Conservation (phyloP, 2,888 invertebrate genomes). For the Tenthredo livida region DNA sequence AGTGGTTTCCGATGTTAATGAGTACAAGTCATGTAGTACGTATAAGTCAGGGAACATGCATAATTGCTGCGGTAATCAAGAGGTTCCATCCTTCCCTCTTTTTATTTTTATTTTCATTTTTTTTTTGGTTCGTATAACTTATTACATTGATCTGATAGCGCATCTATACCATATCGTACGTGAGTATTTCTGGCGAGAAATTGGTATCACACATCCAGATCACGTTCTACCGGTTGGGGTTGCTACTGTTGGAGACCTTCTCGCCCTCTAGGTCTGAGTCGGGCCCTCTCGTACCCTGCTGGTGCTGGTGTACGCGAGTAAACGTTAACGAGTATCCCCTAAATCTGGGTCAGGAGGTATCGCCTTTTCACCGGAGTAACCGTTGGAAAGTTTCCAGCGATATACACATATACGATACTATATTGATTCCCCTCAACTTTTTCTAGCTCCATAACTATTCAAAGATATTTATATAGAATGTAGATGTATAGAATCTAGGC, state of each 20-base stretch:
- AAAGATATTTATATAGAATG: not conserved
- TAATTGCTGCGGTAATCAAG: not conserved
- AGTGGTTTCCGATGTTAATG: not conserved
- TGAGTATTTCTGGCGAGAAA: constrained; percentile 15
- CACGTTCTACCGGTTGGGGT: constrained; percentile 43
- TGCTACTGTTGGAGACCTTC: constrained; percentile 23
- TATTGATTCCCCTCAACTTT: not conserved
- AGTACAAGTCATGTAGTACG: not conserved
- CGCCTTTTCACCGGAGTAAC: constrained; percentile 41
- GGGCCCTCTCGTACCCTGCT: constrained; percentile 39
- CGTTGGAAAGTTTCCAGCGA: constrained; percentile 28
- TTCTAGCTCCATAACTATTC: not conserved
- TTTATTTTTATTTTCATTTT: not conserved
- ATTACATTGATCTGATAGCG: not conserved
- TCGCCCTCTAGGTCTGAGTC: constrained; percentile 28
- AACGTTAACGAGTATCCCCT: constrained; percentile 39
- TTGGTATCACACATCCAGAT: constrained; percentile 42
- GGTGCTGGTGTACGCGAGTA: constrained; percentile 4
- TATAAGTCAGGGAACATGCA: not conserved
- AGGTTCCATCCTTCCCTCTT: not conserved
- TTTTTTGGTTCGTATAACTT: not conserved
- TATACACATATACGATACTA: not conserved
- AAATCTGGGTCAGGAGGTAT: constrained; percentile 46
- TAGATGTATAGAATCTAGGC: not conserved
- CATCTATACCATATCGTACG: not conserved